Percentiles rank a stretch among this genome's conserved stretches.
Conservation (phyloP, 2,888 invertebrate genomes). For the Eupithecia dodoneata region DNA sequence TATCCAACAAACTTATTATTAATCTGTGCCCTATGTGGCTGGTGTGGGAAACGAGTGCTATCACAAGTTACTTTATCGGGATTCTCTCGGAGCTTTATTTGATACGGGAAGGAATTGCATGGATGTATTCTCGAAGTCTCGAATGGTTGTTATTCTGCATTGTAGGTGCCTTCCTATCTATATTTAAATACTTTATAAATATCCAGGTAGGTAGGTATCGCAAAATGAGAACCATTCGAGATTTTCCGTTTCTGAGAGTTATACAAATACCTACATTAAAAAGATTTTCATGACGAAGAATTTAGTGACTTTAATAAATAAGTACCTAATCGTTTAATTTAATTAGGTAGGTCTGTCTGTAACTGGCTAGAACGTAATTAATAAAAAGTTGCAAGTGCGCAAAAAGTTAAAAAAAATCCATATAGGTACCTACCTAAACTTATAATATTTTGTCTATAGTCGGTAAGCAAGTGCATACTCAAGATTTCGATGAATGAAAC, state of each 20-base stretch:
- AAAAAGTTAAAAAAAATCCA: neutral
- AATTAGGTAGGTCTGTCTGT: too few species aligned
- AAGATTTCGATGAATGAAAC: conserved; percentile 56
- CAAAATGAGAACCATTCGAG: too few species aligned
- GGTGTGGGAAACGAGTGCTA: conserved; percentile 18
- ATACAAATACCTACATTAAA: too few species aligned
- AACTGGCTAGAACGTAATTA: too few species aligned
- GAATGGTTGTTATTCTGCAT: neutral
- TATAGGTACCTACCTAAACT: neutral
- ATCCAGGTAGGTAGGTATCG: neutral
- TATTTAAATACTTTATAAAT: too few species aligned
- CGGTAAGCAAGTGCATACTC: neutral
- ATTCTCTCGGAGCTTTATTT: neutral
- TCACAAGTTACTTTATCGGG: conserved; percentile 12
- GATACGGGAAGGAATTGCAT: neutral
- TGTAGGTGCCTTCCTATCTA: neutral
- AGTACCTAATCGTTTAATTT: too few species aligned
- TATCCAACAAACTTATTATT: conserved; percentile 41
- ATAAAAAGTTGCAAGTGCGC: neutral
- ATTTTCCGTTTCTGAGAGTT: too few species aligned
- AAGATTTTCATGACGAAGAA: too few species aligned
- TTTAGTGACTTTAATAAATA: too few species aligned
- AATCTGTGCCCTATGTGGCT: conserved; percentile 30
- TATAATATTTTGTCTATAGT: neutral
- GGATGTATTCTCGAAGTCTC: neutral